Base-by-base conservation (phyloP, 1,140 invertebrate genomes). In the Conus ventricosus region DNA sequence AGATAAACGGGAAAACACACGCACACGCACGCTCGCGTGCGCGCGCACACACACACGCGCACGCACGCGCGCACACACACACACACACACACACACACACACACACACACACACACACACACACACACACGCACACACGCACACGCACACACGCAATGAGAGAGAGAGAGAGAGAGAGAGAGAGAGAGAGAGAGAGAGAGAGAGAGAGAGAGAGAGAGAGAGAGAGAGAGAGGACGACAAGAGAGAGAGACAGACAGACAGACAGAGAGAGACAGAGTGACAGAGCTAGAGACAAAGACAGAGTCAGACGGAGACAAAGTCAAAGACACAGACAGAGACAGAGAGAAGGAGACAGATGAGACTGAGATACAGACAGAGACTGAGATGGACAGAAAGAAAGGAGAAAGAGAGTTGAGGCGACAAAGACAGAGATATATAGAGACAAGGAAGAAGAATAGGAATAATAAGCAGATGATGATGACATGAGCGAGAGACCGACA, bases 71-170 rank as follows among this genome's bases (percentile, higher is more conserved):
- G 4, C 67, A 71, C 20, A 71, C 67, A n/a, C 67, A 71, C 67
- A 71, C 67, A n/a, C 67, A 71, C 67, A 71, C 67, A 71, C 67
- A 71, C 67, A 71, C 67, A 71, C 67, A 71, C 67, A 71, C 67
- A 71, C 67, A 71, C 67, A 71, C 67, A 71, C 57, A 60, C 57
- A 60, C 57, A 71, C 23, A n/a, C 67, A 4, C 67, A 10, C 67
- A n/a, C 67, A 10, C 67, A 4, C 11, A 4, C 67, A 71, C 6
- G 51, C 85, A 87, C 53, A 71, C 85, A 87, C 55, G 63, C 6
- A 63, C 87, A 90, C 75, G 84, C 87, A 39, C 39, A 39, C 39
- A 39, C 39, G n/a, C n/a, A n/a, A 57, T 13, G 55, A 57, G 13
- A 57, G 55, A 57, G 55, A 13, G 55, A 57, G 55, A 57, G 13